Evolutionary conservation across 2,888 invertebrate genomes (phyloP).

Genomic region (Ochropleura leucogaster): DNA sequence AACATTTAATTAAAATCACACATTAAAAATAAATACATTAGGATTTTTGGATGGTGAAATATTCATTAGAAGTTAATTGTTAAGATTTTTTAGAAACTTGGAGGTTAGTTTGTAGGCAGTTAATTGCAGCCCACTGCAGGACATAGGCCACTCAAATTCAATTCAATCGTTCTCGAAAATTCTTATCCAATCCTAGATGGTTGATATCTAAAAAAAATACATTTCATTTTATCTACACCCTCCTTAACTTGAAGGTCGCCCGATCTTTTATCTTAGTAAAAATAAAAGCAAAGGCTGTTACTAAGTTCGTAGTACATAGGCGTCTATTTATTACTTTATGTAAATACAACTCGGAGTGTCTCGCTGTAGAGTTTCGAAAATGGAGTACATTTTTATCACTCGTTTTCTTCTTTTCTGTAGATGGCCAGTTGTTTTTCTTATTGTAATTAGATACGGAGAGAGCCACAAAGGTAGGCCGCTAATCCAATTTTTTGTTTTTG

Average conservation of each 20-base stretch:
- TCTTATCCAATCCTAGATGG: background rate
- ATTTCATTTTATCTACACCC: conserved; percentile 30
- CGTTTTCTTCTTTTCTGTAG: conserved; percentile 59
- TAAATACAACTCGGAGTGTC: conserved; percentile 51
- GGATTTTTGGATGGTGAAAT: no score
- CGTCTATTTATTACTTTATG: conserved; percentile 51
- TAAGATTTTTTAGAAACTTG: background rate
- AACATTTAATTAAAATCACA: no score
- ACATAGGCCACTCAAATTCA: background rate
- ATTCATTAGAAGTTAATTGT: background rate
- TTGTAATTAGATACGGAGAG: conserved; percentile 67
- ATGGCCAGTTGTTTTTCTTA: conserved; percentile 67
- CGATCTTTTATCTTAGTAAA: conserved; percentile 43
- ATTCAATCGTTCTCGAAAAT: background rate
- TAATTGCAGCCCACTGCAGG: background rate
- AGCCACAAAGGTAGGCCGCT: conserved; percentile 72
- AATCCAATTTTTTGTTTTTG: conserved; percentile 80
- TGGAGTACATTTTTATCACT: conserved; percentile 59
- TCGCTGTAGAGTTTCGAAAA: conserved; percentile 53
- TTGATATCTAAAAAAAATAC: conserved; percentile 1
- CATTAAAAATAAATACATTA: no score
- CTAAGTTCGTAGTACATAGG: conserved; percentile 49
- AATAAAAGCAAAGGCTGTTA: conserved; percentile 45
- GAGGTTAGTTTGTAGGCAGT: background rate
- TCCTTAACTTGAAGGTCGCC: conserved; percentile 23